These are phyloP conservation scores for Rhyacophila brunnea DNA, from an alignment of 1,140 invertebrate genomes.

Conservation along the genomic window DNA sequence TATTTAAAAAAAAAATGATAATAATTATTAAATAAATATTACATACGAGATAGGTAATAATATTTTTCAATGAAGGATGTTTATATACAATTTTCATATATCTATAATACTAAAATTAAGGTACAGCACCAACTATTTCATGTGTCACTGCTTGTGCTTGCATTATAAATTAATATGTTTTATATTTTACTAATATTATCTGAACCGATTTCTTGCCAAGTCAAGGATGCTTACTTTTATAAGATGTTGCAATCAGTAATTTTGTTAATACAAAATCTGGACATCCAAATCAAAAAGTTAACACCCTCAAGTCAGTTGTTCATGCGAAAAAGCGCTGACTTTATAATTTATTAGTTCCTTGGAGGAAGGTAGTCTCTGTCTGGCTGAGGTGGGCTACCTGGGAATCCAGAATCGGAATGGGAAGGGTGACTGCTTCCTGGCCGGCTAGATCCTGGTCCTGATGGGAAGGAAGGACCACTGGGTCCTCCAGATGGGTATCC, in stretches of 20 bases:
- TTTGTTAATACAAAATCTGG: background rate
- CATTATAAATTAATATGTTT: slow-evolving; percentile 29
- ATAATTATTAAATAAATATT: too few relatives aligned
- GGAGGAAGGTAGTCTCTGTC: slow-evolving; percentile 61
- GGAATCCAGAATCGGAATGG: slow-evolving; percentile 31
- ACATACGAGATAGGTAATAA: slow-evolving; percentile 1
- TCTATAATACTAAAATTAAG: slow-evolving; percentile 19
- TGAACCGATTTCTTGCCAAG: slow-evolving; percentile 31
- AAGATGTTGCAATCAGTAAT: background rate
- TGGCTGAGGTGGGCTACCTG: slow-evolving; percentile 44
- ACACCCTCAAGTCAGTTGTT: slow-evolving; percentile 33
- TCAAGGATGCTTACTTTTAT: slow-evolving; percentile 34
- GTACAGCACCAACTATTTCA: slow-evolving; percentile 24
- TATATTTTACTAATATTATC: slow-evolving; percentile 23
- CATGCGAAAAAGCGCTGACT: slow-evolving; percentile 4
- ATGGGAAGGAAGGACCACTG: slow-evolving; percentile 44
- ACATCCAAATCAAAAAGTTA: slow-evolving; percentile 25
- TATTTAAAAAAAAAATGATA: background rate
- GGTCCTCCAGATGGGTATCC: slow-evolving; percentile 49
- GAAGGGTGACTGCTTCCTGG: slow-evolving; percentile 34
- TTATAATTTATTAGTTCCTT: slow-evolving; percentile 42
- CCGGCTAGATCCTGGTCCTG: slow-evolving; percentile 32
- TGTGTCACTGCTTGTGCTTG: slow-evolving; percentile 25
- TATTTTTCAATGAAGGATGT: slow-evolving; percentile 5
- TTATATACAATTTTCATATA: slow-evolving; percentile 23